These are phyloP conservation scores for Neuroterus valhalla DNA, from an alignment of 1,140 invertebrate genomes.

Conservation along the genomic window DNA sequence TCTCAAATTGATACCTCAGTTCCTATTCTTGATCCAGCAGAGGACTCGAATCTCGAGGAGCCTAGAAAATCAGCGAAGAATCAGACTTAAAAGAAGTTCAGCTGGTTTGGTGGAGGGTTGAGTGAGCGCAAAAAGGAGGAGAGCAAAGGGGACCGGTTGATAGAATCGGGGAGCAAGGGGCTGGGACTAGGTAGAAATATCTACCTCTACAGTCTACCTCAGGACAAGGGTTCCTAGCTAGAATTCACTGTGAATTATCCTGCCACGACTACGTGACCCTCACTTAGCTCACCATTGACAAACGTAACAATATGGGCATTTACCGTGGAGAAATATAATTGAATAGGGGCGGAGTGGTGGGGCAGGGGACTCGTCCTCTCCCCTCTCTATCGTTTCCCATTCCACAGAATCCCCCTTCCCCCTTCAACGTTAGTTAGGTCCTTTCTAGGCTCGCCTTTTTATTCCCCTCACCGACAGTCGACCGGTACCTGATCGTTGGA, in stretches of 20 bases:
- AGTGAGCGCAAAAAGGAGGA: slow-evolving; percentile 25
- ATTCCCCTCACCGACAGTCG: slow-evolving; percentile 55
- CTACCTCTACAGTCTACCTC: neutral
- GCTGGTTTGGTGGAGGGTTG: slow-evolving; percentile 41
- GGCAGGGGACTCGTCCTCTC: slow-evolving; percentile 45
- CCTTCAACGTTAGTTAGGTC: slow-evolving; percentile 66
- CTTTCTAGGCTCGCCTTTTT: slow-evolving; percentile 73
- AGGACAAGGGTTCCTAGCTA: slow-evolving; percentile 41
- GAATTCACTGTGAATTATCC: slow-evolving; percentile 58
- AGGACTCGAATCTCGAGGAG: slow-evolving; percentile 39
- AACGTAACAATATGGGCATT: slow-evolving; percentile 76
- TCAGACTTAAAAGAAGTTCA: slow-evolving; percentile 45
- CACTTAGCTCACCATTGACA: slow-evolving; percentile 74
- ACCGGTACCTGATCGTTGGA: slow-evolving; percentile 39
- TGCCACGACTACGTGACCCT: slow-evolving; percentile 70
- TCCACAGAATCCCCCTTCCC: slow-evolving; percentile 44
- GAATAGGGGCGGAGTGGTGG: slow-evolving; percentile 63
- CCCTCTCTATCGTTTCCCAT: slow-evolving; percentile 38
- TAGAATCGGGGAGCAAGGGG: slow-evolving; percentile 28
- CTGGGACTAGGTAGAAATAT: slow-evolving; percentile 26
- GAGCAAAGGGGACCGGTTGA: slow-evolving; percentile 44
- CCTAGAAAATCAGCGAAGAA: slow-evolving; percentile 49
- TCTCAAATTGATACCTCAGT: slow-evolving; percentile 51
- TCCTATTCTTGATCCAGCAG: slow-evolving; percentile 11
- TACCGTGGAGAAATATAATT: slow-evolving; percentile 74